Base-by-base conservation (phyloP, 2,113 vertebrate genomes). In the Kobus ellipsiprymnus region DNA sequence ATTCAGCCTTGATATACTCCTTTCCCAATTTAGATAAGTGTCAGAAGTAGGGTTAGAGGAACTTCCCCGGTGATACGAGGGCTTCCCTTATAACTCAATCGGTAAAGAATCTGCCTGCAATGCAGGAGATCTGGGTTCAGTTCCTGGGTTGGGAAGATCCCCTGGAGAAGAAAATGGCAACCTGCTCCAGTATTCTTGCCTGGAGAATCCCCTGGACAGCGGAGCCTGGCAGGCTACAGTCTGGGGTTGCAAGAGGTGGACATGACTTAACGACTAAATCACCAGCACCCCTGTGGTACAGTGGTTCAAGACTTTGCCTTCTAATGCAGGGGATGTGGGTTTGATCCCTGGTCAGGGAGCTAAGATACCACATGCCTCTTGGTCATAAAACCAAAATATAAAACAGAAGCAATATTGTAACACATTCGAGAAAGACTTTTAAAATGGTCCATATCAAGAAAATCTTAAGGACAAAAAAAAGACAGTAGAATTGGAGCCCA, bases 51-150 rank as follows among this genome's bases (percentile, higher is more conserved):
- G 5, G 71, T 44, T 44, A 44, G 36, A 77, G 36, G 71, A 44
- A 44, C 21, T 77, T 77, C 36, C 36, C 71, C 0, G 0, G 5
- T 27, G 36, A 12, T 27, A 25, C 6, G 19, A 71, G 67, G n/a
- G n/a, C 67, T 71, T 40, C n/a, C n/a, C 67, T 71, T 19, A 23
- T 71, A 71, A 36, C n/a, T 71, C 67, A 71, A 12, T 40, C 0
- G 0, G 10, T 71, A 71, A 36, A 71, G 67, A 71, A 71, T 71
- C n/a, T 71, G 10, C 19, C n/a, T 23, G n/a, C 19, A 71, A 23
- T 71, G 19, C n/a, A 23, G n/a, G 67, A 71, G n/a, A 71, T 6
- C 67, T 36, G n/a, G 19, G 67, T 71, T 71, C 19, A 23, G 1
- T 40, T 40, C 67, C n/a, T 71, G 67, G 67, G 10, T 71, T 74